Conservation (phyloP, 2,113 vertebrate genomes). For the Galemys pyrenaicus region DNA sequence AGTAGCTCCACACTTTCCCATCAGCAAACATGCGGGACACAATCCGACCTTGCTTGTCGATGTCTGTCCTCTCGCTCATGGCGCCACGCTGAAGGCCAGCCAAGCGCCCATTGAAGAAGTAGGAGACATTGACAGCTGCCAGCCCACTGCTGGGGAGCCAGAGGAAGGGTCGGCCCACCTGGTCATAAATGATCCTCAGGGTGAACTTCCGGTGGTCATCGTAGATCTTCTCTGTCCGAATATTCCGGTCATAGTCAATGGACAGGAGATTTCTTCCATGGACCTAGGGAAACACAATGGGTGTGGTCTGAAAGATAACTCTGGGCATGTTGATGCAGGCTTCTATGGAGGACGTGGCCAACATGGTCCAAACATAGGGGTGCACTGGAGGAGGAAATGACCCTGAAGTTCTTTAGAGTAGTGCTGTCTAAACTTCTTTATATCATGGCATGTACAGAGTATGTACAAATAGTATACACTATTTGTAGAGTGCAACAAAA, state of each 20-base stretch:
- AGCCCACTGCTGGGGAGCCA: constrained; percentile 98
- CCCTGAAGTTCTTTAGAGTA: neutral
- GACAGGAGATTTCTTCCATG: constrained; percentile 97
- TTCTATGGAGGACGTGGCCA: neutral
- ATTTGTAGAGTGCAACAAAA: neutral
- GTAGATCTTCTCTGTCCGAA: constrained; percentile 98
- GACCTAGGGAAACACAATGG: constrained; percentile 86
- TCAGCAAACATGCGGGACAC: constrained; percentile 96
- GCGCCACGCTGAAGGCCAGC: constrained; percentile 96
- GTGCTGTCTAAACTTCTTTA: neutral
- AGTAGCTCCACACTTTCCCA: constrained; percentile 99
- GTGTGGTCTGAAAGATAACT: neutral
- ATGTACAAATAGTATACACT: no score
- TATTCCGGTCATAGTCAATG: constrained; percentile 98
- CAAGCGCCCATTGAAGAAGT: constrained; percentile 94
- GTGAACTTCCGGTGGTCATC: constrained; percentile 99
- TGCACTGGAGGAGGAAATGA: neutral
- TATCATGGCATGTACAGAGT: neutral
- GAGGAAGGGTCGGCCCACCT: constrained; percentile 95
- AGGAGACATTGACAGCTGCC: constrained; percentile 97
- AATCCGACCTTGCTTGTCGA: constrained; percentile 95
- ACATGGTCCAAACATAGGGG: neutral
- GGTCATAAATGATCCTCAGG: constrained; percentile 96
- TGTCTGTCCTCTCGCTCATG: constrained; percentile 97
- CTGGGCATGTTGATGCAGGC: fast-evolving